Evolutionary conservation across 2,113 vertebrate genomes (phyloP), one percentile per base, ranked within the genome.

Genomic region (Neopipo cinnamomea): DNA sequence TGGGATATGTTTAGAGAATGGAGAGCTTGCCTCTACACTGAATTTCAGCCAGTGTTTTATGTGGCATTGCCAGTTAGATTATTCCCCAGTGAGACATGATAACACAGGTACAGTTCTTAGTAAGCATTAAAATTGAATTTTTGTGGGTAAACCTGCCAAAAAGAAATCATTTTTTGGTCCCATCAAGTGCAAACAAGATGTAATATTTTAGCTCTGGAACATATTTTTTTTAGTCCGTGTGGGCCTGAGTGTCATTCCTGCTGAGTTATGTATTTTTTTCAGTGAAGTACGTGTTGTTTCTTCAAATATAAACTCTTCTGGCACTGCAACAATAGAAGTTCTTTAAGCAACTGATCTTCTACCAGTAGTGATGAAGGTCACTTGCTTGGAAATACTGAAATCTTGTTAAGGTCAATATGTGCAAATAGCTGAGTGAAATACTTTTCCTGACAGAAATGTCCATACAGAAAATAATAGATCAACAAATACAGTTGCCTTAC

Each of bases 61-160:
- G 55, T 77, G 76, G 9, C n/a, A 67, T 59, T 79, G 27, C 30
- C 70, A 53, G 44, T 55, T 73, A 87, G 49, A 85, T 80, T 76
- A 55, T 75, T 47, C 88, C 41, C 49, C 46, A 82, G 21, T n/a
- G 39, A 88, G 59, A 83, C 18, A 35, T 63, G 28, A 65, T 88
- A 74, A 8, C 47, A 75, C 15, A 65, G 67, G 33, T 93, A 80
- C n/a, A 66, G n/a, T 37, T 95, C 53, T 35, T 37, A 84, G 59
- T 89, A 96, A 82, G 41, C 22, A 86, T 53, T 80, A 14, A 65
- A 82, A 91, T 23, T 85, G 52, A 94, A 82, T 82, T 56, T 83
- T 78, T 91, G 73, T 96, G 75, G 33, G 30, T 92, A 94, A 95
- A 87, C 74, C 46, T 95, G 83, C 67, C 76, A 95, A 78, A 58